Evolutionary conservation across 2,113 vertebrate genomes (phyloP).

Genomic region (Lutjanus erythropterus): DNA sequence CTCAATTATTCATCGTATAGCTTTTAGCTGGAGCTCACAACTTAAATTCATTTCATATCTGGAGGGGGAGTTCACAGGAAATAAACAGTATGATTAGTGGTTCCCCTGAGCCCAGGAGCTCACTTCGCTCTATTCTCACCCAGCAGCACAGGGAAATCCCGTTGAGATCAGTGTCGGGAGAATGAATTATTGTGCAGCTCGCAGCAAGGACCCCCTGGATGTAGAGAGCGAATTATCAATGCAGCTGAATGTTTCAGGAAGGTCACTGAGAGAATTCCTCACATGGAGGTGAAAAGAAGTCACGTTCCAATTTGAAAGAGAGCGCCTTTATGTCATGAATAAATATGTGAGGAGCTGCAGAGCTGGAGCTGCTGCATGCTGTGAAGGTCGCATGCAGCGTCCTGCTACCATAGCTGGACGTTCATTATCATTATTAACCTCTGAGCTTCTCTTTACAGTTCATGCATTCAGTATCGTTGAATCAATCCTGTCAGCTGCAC

Average conservation of each 20-base stretch:
- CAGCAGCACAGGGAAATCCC: constrained; percentile 55
- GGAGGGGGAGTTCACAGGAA: constrained; percentile 32
- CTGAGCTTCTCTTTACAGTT: constrained; percentile 21
- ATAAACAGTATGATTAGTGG: constrained; percentile 35
- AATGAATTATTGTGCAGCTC: constrained; percentile 57
- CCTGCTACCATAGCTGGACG: constrained; percentile 9
- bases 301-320: constrained; percentile 33
- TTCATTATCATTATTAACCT: constrained; percentile 43
- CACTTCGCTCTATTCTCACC: constrained; percentile 50
- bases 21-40: constrained; percentile 19
- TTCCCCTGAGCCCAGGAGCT: constrained; percentile 39
- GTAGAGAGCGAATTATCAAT: constrained; percentile 53
- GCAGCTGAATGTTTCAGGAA: constrained; percentile 47
- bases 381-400: constrained; percentile 46
- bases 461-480: constrained; percentile 1
- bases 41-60: constrained; percentile 53
- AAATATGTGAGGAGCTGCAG: constrained; percentile 23
- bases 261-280: constrained; percentile 56
- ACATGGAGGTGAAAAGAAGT: constrained; percentile 38
- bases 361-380: constrained; percentile 15
- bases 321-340: constrained; percentile 44
- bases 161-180: constrained; percentile 45
- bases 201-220: background rate
- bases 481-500: constrained; percentile 5
- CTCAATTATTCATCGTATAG: constrained; percentile 26